Evolutionary conservation across 2,888 invertebrate species (phyloP).

Genomic region (Troglohyphantes excavatus): DNA sequence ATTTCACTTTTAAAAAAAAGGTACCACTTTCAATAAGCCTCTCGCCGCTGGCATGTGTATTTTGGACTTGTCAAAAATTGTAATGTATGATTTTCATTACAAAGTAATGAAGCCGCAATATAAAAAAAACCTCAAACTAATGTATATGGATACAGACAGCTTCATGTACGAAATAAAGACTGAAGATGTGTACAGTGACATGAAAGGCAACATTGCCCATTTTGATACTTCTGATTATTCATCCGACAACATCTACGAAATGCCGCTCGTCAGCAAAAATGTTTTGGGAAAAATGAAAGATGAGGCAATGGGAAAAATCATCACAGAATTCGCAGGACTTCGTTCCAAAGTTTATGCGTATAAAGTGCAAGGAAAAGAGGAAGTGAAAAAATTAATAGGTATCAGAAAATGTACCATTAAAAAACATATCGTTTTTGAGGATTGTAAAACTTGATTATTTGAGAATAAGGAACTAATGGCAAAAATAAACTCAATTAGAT

Average conservation of each 20-base stretch:
- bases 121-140: slow-evolving; percentile 78
- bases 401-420: slow-evolving; percentile 19
- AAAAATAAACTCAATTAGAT: slow-evolving; percentile 2
- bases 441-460: neutral
- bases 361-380: neutral
- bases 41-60: slow-evolving; percentile 79
- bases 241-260: neutral
- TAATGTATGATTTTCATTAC: slow-evolving; percentile 80
- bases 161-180: slow-evolving; percentile 80
- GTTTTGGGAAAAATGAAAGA: slow-evolving; percentile 39
- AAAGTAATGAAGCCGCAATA: slow-evolving; percentile 79
- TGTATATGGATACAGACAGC: slow-evolving; percentile 81
- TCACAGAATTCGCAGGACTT: slow-evolving; percentile 31
- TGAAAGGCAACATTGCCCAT: slow-evolving; percentile 12
- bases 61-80: slow-evolving; percentile 79
- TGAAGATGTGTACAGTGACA: slow-evolving; percentile 33
- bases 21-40: slow-evolving; percentile 81
- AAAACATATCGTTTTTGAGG: neutral
- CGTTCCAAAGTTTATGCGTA: slow-evolving; percentile 37
- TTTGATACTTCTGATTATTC: slow-evolving; percentile 43
- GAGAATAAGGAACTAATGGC: neutral
- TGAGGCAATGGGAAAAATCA: slow-evolving; percentile 18
- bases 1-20: too few species aligned
- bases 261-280: slow-evolving; percentile 17
- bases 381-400: neutral